Percentiles rank a stretch among this genome's conserved stretches.
Evolutionary conservation across 1,140 invertebrate genomes (phyloP).

Genomic region (Magallana gigas): DNA sequence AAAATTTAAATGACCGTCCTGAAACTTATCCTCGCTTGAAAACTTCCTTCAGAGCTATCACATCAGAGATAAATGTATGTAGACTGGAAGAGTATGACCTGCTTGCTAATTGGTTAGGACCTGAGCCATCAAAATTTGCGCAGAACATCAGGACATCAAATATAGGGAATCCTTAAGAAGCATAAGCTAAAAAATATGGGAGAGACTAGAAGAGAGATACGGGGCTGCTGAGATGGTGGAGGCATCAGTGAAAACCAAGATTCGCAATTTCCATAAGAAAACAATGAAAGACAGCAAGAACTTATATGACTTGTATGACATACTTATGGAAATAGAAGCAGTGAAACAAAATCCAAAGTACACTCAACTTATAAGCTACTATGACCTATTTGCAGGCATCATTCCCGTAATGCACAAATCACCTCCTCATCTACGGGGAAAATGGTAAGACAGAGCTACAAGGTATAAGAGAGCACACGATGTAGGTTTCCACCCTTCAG

Average conservation of each 20-base stretch:
- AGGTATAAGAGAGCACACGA: constrained; percentile 38
- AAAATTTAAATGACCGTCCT: too few relatives aligned
- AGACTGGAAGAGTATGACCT: constrained; percentile 58
- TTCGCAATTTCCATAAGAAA: not conserved
- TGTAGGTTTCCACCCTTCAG: constrained; percentile 53
- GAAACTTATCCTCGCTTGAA: not conserved
- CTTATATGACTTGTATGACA: not conserved
- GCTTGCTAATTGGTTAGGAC: constrained; percentile 59
- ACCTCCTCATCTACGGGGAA: constrained; percentile 46
- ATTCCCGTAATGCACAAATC: constrained; percentile 46
- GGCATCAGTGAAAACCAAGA: constrained; percentile 40
- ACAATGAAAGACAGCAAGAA: too few relatives aligned
- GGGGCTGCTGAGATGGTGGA: constrained; percentile 49
- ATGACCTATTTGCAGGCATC: constrained; percentile 38
- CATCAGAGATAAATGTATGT: constrained; percentile 41
- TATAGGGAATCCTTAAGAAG: constrained; percentile 24
- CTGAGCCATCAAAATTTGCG: constrained; percentile 51
- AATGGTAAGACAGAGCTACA: constrained; percentile 50
- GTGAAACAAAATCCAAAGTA: not conserved
- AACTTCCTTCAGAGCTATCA: constrained; percentile 25
- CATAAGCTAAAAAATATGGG: constrained; percentile 26
- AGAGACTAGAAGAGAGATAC: constrained; percentile 39
- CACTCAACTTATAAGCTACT: not conserved
- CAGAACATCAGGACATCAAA: constrained; percentile 45
- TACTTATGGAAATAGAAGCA: constrained; percentile 47